These are phyloP conservation scores for Babyrousa celebensis DNA, from an alignment of 2,797 vertebrate species.

Conservation along the genomic window DNA sequence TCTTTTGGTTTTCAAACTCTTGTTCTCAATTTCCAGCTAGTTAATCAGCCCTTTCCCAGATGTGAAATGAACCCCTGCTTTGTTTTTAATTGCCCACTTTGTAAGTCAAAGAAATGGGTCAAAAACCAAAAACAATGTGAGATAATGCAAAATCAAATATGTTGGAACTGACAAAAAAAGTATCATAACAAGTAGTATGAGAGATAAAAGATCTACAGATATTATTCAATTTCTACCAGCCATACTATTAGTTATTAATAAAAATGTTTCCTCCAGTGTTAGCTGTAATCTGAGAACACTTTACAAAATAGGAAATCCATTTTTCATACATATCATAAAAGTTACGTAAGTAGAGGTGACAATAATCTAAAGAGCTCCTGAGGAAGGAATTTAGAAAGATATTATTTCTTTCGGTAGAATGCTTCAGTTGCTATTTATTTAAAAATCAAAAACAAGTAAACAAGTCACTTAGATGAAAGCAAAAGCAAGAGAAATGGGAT, in stretches of 20 bases:
- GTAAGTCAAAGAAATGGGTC: conserved; percentile 33
- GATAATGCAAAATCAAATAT: conserved; percentile 33
- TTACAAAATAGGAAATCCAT: background rate
- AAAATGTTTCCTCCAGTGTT: background rate
- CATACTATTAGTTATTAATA: background rate
- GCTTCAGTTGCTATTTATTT: background rate
- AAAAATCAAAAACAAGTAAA: conserved; percentile 52
- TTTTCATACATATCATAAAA: conserved; percentile 30
- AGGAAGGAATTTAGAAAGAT: conserved; percentile 22
- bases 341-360: background rate
- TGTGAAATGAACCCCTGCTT: conserved; percentile 30
- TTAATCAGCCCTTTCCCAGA: background rate
- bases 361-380: background rate
- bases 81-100: conserved; percentile 28
- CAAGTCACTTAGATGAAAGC: conserved; percentile 24
- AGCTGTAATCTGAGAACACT: conserved; percentile 12
- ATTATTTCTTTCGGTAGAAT: conserved; percentile 41
- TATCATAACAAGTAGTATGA: background rate
- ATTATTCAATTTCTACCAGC: background rate
- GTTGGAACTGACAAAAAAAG: background rate
- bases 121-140: conserved; percentile 29
- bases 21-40: background rate
- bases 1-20: background rate
- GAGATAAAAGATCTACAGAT: background rate
- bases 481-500: background rate